Conservation (phyloP, 2,888 invertebrate genomes). For the Synergus laeviventris region DNA sequence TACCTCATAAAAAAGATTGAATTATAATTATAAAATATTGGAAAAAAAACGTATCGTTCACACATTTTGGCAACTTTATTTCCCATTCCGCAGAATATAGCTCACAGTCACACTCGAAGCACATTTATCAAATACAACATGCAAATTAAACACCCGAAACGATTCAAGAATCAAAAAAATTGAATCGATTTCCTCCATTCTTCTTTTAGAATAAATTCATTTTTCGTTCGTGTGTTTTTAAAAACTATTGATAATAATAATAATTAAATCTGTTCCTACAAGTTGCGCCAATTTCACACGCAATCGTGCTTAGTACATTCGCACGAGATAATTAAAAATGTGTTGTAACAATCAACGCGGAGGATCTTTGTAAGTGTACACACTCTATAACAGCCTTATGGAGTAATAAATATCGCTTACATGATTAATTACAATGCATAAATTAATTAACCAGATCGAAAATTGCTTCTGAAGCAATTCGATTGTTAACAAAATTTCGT, state of each 20-base stretch:
- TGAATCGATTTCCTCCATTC: slow-evolving; percentile 8
- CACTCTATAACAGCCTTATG: slow-evolving; percentile 35
- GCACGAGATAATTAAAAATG: slow-evolving; percentile 9
- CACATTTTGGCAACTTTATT: slow-evolving; percentile 32
- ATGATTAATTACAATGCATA: slow-evolving; percentile 23
- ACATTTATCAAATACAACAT: slow-evolving; percentile 30
- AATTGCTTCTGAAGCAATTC: slow-evolving; percentile 9
- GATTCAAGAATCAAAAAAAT: not conserved
- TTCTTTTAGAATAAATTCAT: not conserved
- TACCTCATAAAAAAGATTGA: not conserved
- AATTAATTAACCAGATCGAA: slow-evolving; percentile 28
- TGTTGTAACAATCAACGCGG: slow-evolving; percentile 7
- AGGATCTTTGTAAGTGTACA: not conserved
- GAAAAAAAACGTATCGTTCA: not conserved
- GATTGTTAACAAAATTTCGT: slow-evolving; percentile 9
- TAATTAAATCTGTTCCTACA: not conserved
- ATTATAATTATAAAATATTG: not conserved
- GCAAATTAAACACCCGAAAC: not conserved
- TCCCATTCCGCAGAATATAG: not conserved
- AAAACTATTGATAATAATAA: not conserved
- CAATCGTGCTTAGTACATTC: not conserved
- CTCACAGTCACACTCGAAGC: slow-evolving; percentile 19
- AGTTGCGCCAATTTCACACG: not conserved
- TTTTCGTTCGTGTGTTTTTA: not conserved
- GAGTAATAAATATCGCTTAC: slow-evolving; percentile 25